Conservation (phyloP, 2,113 vertebrate species). For the Takifugu bimaculatus region DNA sequence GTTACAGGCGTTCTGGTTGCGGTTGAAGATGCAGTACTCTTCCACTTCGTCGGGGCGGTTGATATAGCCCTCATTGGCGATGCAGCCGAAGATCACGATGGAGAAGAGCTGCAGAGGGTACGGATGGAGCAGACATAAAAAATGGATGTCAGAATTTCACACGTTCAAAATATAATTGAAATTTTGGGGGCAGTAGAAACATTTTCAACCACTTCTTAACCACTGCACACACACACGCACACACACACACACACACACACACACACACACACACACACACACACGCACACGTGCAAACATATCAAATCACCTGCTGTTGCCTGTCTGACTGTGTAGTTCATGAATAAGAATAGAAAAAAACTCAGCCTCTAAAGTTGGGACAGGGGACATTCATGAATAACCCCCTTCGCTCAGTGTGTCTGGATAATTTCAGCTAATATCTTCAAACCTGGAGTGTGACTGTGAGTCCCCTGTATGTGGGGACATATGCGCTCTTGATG, state of each 20-base stretch:
- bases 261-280: background rate
- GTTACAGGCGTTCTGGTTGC: conserved; percentile 89
- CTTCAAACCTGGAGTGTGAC: too few species aligned
- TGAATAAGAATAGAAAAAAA: conserved; percentile 19
- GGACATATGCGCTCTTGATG: too few species aligned
- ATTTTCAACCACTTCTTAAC: too few species aligned
- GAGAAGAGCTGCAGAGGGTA: conserved; percentile 83
- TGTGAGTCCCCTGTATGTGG: too few species aligned
- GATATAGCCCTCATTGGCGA: conserved; percentile 94
- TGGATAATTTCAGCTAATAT: too few species aligned
- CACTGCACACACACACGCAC: background rate
- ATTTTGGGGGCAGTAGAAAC: too few species aligned
- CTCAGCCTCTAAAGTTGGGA: too few species aligned
- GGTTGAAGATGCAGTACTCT: conserved; percentile 95
- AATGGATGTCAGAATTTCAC: background rate
- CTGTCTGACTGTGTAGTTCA: conserved; percentile 12
- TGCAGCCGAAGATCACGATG: conserved; percentile 93
- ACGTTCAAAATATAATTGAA: background rate
- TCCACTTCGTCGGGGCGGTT: conserved; percentile 75
- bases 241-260: background rate
- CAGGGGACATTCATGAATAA: too few species aligned
- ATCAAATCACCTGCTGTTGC: conserved; percentile 8
- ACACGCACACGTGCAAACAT: background rate
- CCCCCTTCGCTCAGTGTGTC: too few species aligned
- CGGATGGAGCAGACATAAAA: background rate